phyloP scores from a whole-genome alignment of 2,113 vertebrate genomes.

The Ochotona princeps region DNA sequence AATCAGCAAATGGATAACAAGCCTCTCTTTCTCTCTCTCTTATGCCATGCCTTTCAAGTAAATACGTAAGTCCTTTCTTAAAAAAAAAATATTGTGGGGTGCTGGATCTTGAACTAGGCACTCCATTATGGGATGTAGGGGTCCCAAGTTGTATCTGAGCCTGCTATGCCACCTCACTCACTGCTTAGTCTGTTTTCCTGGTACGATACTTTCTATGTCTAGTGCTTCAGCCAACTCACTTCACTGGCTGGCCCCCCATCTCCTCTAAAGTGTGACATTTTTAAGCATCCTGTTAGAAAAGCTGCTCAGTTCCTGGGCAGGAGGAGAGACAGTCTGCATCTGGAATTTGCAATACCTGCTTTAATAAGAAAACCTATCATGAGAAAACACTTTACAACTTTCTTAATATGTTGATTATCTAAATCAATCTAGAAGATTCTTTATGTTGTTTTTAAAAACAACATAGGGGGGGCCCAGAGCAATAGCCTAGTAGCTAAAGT shows the following conservation, averaged over 20 bases:
- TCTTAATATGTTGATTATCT: slow-evolving; percentile 20
- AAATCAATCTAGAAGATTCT: not conserved
- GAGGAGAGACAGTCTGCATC: not conserved
- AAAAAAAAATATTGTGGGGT: too few species aligned
- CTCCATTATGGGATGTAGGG: too few species aligned
- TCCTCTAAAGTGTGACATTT: not conserved
- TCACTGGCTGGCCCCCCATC: not conserved
- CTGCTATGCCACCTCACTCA: too few species aligned
- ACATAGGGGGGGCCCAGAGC: too few species aligned
- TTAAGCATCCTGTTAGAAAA: slow-evolving; percentile 3
- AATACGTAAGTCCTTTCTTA: too few species aligned
- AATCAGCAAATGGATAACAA: too few species aligned
- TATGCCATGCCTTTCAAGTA: too few species aligned
- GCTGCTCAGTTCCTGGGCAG: not conserved
- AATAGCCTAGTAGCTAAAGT: too few species aligned
- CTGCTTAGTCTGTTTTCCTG: not conserved
- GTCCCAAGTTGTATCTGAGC: too few species aligned
- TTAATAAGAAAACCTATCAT: slow-evolving; percentile 48
- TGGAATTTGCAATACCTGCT: slow-evolving; percentile 32
- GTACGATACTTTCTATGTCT: not conserved
- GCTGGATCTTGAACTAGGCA: too few species aligned
- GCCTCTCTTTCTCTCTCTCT: not conserved
- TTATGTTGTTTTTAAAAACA: not conserved
- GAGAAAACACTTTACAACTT: not conserved
- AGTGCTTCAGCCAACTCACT: not conserved